Conservation (phyloP, 2,113 vertebrate species). For the Sorex fumeus region DNA sequence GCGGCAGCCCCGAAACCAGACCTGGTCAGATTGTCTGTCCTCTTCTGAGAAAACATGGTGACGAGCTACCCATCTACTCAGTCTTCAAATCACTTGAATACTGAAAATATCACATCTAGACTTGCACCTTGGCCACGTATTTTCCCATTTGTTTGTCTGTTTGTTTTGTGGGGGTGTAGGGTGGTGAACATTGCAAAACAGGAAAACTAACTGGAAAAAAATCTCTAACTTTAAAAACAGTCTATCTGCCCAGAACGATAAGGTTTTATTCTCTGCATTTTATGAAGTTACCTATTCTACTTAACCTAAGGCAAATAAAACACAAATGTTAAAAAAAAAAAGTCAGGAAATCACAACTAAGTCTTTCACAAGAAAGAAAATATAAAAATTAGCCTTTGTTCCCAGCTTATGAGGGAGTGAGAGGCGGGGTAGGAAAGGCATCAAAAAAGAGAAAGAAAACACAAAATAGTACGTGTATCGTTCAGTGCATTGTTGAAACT, state of each 20-base stretch:
- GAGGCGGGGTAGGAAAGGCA: background rate
- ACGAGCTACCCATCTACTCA: background rate
- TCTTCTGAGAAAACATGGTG: background rate
- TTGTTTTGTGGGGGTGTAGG: no score
- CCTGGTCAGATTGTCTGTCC: background rate
- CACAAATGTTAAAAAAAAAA: constrained; percentile 39
- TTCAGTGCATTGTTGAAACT: constrained; percentile 29
- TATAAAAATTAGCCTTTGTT: constrained; percentile 29
- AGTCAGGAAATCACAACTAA: constrained; percentile 64
- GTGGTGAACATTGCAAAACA: constrained; percentile 13
- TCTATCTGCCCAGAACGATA: constrained; percentile 2
- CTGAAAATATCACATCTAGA: constrained; percentile 31
- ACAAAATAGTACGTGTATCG: background rate
- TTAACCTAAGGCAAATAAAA: constrained; percentile 69
- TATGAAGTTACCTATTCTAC: constrained; percentile 43
- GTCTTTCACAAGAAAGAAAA: constrained; percentile 66
- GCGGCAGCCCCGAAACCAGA: background rate
- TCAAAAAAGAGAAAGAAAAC: background rate
- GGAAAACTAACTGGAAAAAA: constrained; percentile 61
- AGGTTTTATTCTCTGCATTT: constrained; percentile 51
- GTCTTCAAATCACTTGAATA: constrained; percentile 46
- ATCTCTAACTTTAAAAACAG: constrained; percentile 26
- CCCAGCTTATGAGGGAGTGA: background rate
- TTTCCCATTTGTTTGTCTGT: no score
- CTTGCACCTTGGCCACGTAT: background rate